Evolutionary conservation across 2,797 vertebrate genomes (phyloP).

Genomic region (Scyliorhinus canicula): DNA sequence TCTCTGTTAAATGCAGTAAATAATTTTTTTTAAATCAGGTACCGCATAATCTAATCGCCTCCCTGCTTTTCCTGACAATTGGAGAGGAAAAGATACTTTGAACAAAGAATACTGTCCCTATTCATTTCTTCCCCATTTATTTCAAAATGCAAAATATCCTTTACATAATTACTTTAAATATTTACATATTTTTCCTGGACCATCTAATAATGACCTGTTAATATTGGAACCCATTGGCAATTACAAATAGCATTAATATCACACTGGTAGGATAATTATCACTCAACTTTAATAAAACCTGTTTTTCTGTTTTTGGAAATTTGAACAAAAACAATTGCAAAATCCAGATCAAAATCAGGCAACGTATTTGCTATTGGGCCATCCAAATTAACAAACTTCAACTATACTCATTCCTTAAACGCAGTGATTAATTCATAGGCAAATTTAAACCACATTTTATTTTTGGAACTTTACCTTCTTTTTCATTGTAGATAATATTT

Average conservation of each 20-base stretch:
- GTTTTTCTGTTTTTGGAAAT: neutral
- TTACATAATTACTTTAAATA: neutral
- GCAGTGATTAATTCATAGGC: no score
- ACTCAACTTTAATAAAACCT: neutral
- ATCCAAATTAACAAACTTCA: neutral
- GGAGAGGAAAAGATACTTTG: neutral
- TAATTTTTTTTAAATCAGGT: neutral
- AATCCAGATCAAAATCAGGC: neutral
- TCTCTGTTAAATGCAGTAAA: neutral
- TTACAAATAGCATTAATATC: neutral
- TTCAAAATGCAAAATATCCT: neutral
- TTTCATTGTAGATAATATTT: conserved; percentile 94
- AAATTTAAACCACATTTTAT: neutral
- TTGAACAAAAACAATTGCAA: neutral
- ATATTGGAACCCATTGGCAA: neutral
- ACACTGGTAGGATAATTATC: neutral
- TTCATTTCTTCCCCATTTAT: neutral
- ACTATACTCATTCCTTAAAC: neutral
- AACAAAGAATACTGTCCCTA: neutral
- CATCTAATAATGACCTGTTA: neutral
- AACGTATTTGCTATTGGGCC: neutral
- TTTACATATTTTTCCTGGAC: neutral
- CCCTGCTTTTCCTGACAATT: neutral
- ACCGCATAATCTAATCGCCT: no score
- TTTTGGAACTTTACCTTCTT: conserved; percentile 68